Conservation (phyloP, 2,888 invertebrate genomes). For the Dascillus cervinus region DNA sequence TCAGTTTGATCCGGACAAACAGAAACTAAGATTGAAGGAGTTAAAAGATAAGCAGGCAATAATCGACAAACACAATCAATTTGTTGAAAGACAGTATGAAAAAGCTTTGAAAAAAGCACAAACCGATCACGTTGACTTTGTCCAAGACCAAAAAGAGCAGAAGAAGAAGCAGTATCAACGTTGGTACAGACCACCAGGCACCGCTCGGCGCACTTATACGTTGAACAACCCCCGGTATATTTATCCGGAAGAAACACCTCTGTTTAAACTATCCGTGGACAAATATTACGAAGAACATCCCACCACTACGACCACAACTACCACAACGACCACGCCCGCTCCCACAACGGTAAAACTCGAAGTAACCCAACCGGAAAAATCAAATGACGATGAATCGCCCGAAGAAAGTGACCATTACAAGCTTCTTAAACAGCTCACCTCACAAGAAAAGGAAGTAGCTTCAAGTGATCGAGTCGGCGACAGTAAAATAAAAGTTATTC, state of each 20-base stretch:
- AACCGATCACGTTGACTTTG: conserved; percentile 61
- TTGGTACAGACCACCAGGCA: conserved; percentile 34
- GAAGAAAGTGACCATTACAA: conserved; percentile 11
- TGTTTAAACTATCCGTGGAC: conserved; percentile 59
- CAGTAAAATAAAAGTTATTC: conserved; percentile 40
- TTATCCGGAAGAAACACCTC: conserved; percentile 55
- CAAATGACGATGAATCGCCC: conserved; percentile 5
- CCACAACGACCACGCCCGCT: conserved; percentile 55
- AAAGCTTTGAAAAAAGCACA: conserved; percentile 71
- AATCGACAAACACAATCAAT: conserved; percentile 68
- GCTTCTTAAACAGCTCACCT: conserved; percentile 19
- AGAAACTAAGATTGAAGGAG: conserved; percentile 58
- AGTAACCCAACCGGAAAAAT: conserved; percentile 1
- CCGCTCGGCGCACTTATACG: conserved; percentile 25
- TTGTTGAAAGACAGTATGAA: conserved; percentile 71
- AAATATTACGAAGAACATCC: conserved; percentile 62
- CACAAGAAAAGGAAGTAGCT: conserved; percentile 19
- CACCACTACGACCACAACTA: conserved; percentile 60
- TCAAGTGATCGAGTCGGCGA: conserved; percentile 30
- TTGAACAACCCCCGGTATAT: conserved; percentile 43
- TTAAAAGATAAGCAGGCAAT: conserved; percentile 64
- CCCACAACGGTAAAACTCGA: conserved; percentile 32
- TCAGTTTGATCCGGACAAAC: conserved; percentile 47
- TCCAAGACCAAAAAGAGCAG: conserved; percentile 62
- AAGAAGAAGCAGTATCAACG: conserved; percentile 45